phyloP scores from a whole-genome alignment of 53 echinoderm and acorn worm species.

The Stichopus horrens region DNA sequence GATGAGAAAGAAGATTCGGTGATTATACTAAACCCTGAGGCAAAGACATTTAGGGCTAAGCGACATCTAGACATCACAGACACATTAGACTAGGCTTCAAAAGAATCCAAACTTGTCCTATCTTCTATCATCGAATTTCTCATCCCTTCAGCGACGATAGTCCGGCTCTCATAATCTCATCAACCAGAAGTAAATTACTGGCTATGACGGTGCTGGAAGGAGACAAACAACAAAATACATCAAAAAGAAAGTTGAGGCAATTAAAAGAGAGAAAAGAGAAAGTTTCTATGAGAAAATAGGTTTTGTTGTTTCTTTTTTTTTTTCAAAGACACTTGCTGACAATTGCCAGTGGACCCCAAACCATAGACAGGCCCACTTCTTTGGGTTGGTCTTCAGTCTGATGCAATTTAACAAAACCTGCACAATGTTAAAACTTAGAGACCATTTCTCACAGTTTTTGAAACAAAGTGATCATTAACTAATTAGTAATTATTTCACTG shows the following conservation, averaged over 20 bases:
- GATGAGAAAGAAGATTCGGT: background rate
- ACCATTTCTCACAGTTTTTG: no score
- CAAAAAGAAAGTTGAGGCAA: background rate
- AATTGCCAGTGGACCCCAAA: no score
- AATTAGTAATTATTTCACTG: no score
- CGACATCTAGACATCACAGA: slow-evolving; percentile 43
- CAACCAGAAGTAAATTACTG: slow-evolving; percentile 91
- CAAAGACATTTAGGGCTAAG: slow-evolving; percentile 17
- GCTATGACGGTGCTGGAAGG: slow-evolving; percentile 90
- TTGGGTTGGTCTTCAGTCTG: no score
- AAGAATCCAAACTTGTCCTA: background rate
- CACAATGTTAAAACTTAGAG: no score
- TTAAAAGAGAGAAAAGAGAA: background rate
- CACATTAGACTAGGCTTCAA: slow-evolving; percentile 3
- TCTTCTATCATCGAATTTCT: background rate
- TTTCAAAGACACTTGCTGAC: no score
- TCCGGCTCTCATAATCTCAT: slow-evolving; percentile 99
- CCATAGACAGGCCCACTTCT: no score
- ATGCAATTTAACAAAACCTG: no score
- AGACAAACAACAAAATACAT: slow-evolving; percentile 8
- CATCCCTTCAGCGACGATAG: slow-evolving; percentile 86
- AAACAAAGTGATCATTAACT: no score
- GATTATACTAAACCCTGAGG: background rate
- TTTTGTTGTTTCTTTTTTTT: no score
- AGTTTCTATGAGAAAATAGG: no score